Evolutionary conservation across 2,113 vertebrate genomes (phyloP).

Genomic region (Bungarus multicinctus): DNA sequence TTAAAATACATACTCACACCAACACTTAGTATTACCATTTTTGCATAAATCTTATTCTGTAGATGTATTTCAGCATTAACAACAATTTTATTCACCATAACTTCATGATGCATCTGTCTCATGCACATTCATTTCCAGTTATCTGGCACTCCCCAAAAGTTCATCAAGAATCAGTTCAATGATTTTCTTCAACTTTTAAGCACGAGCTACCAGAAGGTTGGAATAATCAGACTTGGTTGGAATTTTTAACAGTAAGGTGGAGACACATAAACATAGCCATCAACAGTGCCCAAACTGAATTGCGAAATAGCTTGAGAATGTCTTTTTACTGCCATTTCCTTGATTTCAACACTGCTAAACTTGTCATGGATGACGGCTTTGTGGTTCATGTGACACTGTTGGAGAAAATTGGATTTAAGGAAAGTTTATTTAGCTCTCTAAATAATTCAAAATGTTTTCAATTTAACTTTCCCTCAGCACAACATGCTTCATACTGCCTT

Average conservation of each 20-base stretch:
- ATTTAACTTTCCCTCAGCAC: not conserved
- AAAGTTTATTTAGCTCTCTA: constrained; percentile 60
- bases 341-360: constrained; percentile 46
- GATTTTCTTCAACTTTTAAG: not conserved
- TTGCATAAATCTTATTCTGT: not conserved
- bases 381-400: constrained; percentile 52
- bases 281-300: constrained; percentile 42
- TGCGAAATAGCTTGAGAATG: constrained; percentile 55
- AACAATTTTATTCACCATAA: not conserved
- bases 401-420: constrained; percentile 54
- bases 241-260: constrained; percentile 42
- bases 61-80: not conserved
- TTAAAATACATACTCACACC: not conserved
- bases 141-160: not conserved
- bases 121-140: constrained; percentile 28
- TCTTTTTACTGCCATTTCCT: constrained; percentile 47
- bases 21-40: not conserved
- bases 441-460: constrained; percentile 51
- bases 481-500: constrained; percentile 44
- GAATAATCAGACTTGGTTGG: not conserved
- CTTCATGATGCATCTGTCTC: constrained; percentile 6
- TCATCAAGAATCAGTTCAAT: constrained; percentile 16
- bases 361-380: constrained; percentile 51
- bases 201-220: not conserved
- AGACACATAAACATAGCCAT: constrained; percentile 41